Evolutionary conservation across 2,113 vertebrate genomes (phyloP).

Genomic region (Sphyrna mokarran): DNA sequence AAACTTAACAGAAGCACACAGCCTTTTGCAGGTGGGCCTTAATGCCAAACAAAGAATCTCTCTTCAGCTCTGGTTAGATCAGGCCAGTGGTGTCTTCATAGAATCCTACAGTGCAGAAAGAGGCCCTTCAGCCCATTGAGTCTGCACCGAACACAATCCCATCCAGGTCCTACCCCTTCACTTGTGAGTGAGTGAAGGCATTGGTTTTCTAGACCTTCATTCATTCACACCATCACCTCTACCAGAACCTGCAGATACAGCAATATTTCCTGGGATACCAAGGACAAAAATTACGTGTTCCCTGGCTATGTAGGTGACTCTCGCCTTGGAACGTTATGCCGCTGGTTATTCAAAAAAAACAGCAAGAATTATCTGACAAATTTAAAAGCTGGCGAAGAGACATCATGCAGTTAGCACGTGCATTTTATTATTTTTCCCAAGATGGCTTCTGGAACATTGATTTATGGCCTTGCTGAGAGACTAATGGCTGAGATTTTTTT

Average conservation of each 20-base stretch:
- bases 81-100: no score
- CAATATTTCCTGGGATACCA: no score
- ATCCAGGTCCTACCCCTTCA: no score
- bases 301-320: background rate
- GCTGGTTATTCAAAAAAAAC: background rate
- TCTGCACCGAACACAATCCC: no score
- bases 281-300: background rate
- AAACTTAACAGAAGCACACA: background rate
- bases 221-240: no score
- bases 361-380: background rate
- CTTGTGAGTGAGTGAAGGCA: no score
- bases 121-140: no score
- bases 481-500: no score
- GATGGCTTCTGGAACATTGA: background rate
- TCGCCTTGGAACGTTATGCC: background rate
- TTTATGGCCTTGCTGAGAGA: background rate
- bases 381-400: background rate
- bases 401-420: background rate
- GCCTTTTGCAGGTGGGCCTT: background rate
- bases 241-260: no score
- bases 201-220: no score
- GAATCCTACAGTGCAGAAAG: no score
- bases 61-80: no score
- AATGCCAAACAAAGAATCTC: background rate
- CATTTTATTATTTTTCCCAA: background rate